phyloP scores from a whole-genome alignment of 2,888 invertebrate species.

The Acanthosepion pharaonis region DNA sequence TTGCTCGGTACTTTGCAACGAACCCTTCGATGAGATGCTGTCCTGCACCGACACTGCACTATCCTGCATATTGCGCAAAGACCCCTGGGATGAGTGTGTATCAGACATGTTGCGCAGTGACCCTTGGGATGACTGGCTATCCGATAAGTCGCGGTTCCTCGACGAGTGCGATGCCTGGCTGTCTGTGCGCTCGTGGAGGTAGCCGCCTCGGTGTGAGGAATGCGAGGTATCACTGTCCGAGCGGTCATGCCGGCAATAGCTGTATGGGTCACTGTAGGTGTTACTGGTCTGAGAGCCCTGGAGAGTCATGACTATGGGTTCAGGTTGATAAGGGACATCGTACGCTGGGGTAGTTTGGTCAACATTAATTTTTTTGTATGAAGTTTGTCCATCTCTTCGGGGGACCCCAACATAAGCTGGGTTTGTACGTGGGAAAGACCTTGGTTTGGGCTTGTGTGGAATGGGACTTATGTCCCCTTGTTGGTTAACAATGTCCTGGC shows the following conservation, averaged over 20 bases:
- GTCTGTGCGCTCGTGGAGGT: constrained; percentile 61
- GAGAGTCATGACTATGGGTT: constrained; percentile 40
- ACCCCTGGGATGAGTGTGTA: constrained; percentile 71
- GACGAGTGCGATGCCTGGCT: constrained; percentile 65
- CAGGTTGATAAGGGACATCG: constrained; percentile 53
- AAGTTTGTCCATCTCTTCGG: constrained; percentile 60
- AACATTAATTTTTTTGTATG: constrained; percentile 66
- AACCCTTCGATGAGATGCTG: constrained; percentile 63
- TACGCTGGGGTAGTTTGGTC: constrained; percentile 57
- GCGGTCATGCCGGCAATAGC: constrained; percentile 65
- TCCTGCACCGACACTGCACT: constrained; percentile 66
- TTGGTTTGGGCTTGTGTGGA: constrained; percentile 67
- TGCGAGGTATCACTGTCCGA: constrained; percentile 73
- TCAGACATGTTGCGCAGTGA: constrained; percentile 76
- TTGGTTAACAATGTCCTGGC: constrained; percentile 67
- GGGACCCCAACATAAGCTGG: constrained; percentile 72
- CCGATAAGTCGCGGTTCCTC: constrained; percentile 66
- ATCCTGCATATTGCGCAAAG: constrained; percentile 67
- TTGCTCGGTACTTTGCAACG: constrained; percentile 53
- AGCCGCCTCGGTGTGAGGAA: constrained; percentile 65
- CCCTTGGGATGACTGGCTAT: constrained; percentile 77
- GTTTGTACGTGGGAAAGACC: constrained; percentile 73
- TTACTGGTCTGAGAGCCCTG: constrained; percentile 44
- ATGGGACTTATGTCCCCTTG: constrained; percentile 65
- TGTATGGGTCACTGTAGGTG: constrained; percentile 39